A percentile compares a stretch with the other conserved stretches of the same genome.
These are phyloP conservation scores for Tautogolabrus adspersus DNA, from an alignment of 2,113 vertebrate genomes.

Conservation along the genomic window DNA sequence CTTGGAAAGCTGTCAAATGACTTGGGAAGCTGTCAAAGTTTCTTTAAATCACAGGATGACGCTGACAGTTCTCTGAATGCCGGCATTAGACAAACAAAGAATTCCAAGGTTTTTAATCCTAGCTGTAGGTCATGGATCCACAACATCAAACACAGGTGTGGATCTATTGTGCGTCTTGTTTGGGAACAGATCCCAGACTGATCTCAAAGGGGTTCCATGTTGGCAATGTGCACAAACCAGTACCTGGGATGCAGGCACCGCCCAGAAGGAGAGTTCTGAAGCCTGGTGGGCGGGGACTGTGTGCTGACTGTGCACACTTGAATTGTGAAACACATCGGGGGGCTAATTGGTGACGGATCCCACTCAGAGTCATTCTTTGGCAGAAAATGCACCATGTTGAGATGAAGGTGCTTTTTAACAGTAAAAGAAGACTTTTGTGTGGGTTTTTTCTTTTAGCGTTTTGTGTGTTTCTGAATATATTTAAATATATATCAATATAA, in stretches of 20 bases:
- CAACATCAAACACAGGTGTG: slow-evolving; percentile 37
- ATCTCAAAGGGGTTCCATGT: slow-evolving; percentile 35
- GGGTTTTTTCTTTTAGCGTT: too few species aligned
- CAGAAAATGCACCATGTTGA: slow-evolving; percentile 3
- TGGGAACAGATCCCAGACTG: slow-evolving; percentile 28
- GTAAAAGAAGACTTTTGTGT: too few species aligned
- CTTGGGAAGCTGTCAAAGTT: slow-evolving; percentile 36
- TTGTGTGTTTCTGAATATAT: too few species aligned
- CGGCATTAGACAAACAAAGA: slow-evolving; percentile 14
- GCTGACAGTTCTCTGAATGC: slow-evolving; percentile 43
- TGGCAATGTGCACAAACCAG: slow-evolving; percentile 20
- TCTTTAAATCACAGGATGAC: slow-evolving; percentile 21
- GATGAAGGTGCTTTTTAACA: too few species aligned
- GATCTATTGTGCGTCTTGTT: not conserved
- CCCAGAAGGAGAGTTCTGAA: slow-evolving; percentile 14
- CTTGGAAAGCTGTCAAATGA: slow-evolving; percentile 56
- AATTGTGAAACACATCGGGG: not conserved
- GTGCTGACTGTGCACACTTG: slow-evolving; percentile 39
- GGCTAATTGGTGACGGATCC: slow-evolving; percentile 39
- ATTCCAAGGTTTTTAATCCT: slow-evolving; percentile 62
- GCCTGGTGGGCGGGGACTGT: slow-evolving; percentile 21
- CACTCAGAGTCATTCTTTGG: slow-evolving; percentile 12
- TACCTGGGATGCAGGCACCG: slow-evolving; percentile 21
- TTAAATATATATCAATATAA: not conserved
- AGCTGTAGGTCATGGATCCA: slow-evolving; percentile 58